These are phyloP conservation scores for Amphiura filiformis DNA, from an alignment of 35 echinoderm and acorn worm genomes.

Conservation along the genomic window DNA sequence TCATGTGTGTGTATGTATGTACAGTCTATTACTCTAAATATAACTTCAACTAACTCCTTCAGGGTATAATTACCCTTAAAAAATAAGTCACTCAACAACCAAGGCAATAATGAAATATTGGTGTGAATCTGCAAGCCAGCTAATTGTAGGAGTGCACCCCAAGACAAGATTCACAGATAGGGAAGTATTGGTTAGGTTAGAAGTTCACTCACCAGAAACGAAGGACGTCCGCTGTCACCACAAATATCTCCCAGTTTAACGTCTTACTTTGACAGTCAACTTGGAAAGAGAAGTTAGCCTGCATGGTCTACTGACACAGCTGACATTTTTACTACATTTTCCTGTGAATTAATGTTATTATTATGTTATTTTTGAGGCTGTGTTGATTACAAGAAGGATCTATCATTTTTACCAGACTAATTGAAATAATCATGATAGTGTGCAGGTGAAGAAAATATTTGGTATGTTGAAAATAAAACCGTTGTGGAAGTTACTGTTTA, in stretches of 20 bases:
- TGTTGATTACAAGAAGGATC: neutral
- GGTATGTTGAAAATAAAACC: too few species aligned
- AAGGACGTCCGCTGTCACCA: constrained; percentile 1
- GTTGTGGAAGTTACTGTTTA: too few species aligned
- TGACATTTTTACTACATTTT: neutral
- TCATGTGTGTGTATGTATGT: too few species aligned
- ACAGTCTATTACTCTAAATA: too few species aligned
- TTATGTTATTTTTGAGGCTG: neutral
- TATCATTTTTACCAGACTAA: neutral
- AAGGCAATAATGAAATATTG: too few species aligned
- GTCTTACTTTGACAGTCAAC: neutral
- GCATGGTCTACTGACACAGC: neutral
- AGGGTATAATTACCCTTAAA: too few species aligned
- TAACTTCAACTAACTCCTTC: too few species aligned
- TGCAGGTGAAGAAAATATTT: neutral
- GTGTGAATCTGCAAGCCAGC: too few species aligned
- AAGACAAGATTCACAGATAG: too few species aligned
- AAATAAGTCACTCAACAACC: too few species aligned
- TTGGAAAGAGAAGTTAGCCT: neutral
- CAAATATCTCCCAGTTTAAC: neutral
- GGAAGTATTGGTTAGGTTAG: neutral
- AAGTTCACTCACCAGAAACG: neutral
- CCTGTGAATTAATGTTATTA: neutral
- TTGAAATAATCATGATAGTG: neutral
- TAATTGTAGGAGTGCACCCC: too few species aligned